phyloP scores from a whole-genome alignment of 2,113 vertebrate genomes.

The Cepphus grylle region DNA sequence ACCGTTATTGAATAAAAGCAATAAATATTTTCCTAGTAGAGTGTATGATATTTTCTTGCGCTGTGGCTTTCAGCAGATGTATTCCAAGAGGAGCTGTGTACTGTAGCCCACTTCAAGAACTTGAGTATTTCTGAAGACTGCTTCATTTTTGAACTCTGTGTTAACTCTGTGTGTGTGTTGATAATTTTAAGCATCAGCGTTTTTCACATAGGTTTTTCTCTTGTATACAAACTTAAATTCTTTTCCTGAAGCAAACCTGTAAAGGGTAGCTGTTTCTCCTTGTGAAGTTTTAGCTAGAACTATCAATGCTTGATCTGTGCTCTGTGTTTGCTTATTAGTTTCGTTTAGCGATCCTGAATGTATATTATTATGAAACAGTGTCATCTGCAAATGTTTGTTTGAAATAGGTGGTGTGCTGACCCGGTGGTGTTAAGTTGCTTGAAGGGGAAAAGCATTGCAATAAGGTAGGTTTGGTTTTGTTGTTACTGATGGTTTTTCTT shows the following conservation, averaged over 20 bases:
- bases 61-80: background rate
- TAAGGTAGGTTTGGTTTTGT: conserved; percentile 75
- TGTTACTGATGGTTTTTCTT: background rate
- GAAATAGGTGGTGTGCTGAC: conserved; percentile 87
- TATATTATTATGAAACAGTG: background rate
- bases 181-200: background rate
- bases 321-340: background rate
- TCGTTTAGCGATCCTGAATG: background rate
- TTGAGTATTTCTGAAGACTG: background rate
- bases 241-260: background rate
- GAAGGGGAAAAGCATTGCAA: conserved; percentile 75
- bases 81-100: background rate
- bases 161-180: background rate
- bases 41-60: background rate
- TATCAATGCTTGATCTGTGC: background rate
- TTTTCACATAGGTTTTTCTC: background rate
- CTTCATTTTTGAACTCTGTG: background rate
- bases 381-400: background rate
- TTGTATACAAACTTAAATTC: background rate
- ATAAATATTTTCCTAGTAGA: background rate
- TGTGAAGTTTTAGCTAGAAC: background rate
- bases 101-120: background rate
- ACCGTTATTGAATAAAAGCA: background rate
- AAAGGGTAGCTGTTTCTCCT: background rate
- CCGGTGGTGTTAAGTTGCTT: conserved; percentile 78